Evolutionary conservation across 2,113 vertebrate species (phyloP), one percentile per base, ranked within the genome.

Genomic region (Anoura caudifer): DNA sequence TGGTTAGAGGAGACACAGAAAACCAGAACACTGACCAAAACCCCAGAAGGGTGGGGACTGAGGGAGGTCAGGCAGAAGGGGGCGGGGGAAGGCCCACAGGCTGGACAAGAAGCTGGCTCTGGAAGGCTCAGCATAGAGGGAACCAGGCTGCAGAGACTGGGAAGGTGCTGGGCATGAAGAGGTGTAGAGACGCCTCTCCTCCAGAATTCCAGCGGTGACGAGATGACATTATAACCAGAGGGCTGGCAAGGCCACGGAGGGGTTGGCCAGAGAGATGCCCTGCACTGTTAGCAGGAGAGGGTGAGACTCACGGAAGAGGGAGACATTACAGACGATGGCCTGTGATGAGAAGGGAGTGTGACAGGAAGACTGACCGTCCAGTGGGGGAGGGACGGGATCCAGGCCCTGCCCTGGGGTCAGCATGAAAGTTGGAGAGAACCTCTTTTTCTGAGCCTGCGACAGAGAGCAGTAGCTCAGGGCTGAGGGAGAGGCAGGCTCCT

Each of bases 291-390:
- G 38, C 17, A 63, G n/a, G 24, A 1, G 2, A 43, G 8, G 17
- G n/a, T 2, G 36, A 76, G 87, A n/a, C 22, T 12, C 61, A 11
- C 2, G 0, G 38, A 59, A 28, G 22, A 75, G 26, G 43, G 56
- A 28, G 12, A 24, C 45, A 50, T n/a, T 31, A 26, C 33, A 72
- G 59, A 5, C 1, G 22, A 61, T 52, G 36, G 65, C 13, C 36
- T 61, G 41, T 20, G 28, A 15, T 0, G 3, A 70, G 20, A 86
- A 28, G 19, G 17, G 19, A 19, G 26, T 20, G 16, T 63, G 33
- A 22, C 63, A 28, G 26, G 38, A 45, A 75, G 4, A 16, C 2
- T 7, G 20, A 33, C 14, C 1, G 0, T 4, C 36, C 7, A 2
- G 26, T 1, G 52, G 45, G 13, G 50, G 56, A 87, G 67, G 31